phyloP scores from a whole-genome alignment of 1,140 invertebrate species.

The Danaus melanippus region DNA sequence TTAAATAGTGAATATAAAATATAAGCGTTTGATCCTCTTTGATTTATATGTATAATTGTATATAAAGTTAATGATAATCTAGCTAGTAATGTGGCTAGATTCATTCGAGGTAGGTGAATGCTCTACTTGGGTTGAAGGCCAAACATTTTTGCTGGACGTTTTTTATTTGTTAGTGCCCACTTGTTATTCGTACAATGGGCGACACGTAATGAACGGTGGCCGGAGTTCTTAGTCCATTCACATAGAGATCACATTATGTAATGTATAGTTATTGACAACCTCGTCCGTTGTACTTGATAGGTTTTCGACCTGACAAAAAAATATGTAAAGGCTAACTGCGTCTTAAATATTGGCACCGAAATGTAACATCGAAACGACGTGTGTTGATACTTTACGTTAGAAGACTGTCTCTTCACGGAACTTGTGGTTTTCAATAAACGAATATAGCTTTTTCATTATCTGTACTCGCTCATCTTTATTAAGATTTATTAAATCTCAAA shows the following conservation, averaged over 20 bases:
- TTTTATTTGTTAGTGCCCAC: slow-evolving; percentile 43
- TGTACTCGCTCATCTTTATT: no score
- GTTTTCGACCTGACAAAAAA: slow-evolving; percentile 26
- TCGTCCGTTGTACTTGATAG: slow-evolving; percentile 8
- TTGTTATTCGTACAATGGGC: slow-evolving; percentile 24
- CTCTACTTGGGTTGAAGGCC: slow-evolving; percentile 52
- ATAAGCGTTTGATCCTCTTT: no score
- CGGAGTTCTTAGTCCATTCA: slow-evolving; percentile 7
- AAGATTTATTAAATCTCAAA: no score
- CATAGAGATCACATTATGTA: slow-evolving; percentile 7
- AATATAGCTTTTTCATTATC: no score
- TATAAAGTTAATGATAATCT: slow-evolving; percentile 23
- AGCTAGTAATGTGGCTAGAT: slow-evolving; percentile 40
- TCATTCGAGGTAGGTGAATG: slow-evolving; percentile 47
- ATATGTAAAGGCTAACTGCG: background rate
- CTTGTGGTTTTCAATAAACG: no score
- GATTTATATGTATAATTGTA: slow-evolving; percentile 14
- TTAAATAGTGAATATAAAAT: no score
- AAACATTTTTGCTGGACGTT: slow-evolving; percentile 37
- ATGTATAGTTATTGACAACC: slow-evolving; percentile 3
- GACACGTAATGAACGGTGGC: slow-evolving; percentile 2
- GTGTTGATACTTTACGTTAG: no score
- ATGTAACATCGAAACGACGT: no score
- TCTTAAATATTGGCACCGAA: no score
- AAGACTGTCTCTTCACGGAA: no score